Evolutionary conservation across 2,113 vertebrate genomes (phyloP).

Genomic region (Paraplagusia blochii): DNA sequence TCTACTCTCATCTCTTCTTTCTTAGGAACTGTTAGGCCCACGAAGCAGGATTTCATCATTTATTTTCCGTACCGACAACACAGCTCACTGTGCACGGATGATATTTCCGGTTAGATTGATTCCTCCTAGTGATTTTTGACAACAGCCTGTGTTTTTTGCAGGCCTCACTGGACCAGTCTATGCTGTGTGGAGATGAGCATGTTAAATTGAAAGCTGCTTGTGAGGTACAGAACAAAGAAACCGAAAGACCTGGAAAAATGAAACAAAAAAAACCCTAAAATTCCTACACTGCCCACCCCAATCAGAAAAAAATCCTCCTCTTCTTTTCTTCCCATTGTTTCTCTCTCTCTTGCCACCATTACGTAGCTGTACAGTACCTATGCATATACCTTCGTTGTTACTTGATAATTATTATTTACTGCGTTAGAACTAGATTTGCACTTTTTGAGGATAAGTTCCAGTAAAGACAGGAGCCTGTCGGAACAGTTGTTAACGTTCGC

Average conservation of each 20-base stretch:
- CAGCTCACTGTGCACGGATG: constrained; percentile 30
- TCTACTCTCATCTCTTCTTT: constrained; percentile 31
- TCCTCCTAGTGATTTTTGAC: constrained; percentile 2
- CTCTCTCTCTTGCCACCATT: background rate
- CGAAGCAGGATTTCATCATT: constrained; percentile 25
- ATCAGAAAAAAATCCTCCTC: constrained; percentile 16
- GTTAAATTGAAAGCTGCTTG: constrained; percentile 67
- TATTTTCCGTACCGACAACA: constrained; percentile 15
- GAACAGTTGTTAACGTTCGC: constrained; percentile 39
- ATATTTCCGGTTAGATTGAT: constrained; percentile 15
- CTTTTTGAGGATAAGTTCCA: constrained; percentile 64
- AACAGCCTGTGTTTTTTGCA: constrained; percentile 38
- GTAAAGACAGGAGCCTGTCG: constrained; percentile 57
- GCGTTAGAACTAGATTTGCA: constrained; percentile 73
- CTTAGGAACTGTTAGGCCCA: constrained; percentile 50
- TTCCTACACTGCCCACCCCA: constrained; percentile 10
- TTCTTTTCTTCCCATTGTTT: constrained; percentile 4
- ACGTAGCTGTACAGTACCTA: constrained; percentile 71
- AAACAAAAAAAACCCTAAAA: constrained; percentile 20
- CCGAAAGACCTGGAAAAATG: constrained; percentile 1
- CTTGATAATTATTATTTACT: constrained; percentile 62
- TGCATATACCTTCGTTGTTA: constrained; percentile 68
- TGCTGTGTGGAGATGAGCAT: constrained; percentile 60
- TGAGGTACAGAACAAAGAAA: background rate
- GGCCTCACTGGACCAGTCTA: constrained; percentile 82